Conservation (phyloP, 1,140 invertebrate genomes). For the Drosophila murphyi region DNA sequence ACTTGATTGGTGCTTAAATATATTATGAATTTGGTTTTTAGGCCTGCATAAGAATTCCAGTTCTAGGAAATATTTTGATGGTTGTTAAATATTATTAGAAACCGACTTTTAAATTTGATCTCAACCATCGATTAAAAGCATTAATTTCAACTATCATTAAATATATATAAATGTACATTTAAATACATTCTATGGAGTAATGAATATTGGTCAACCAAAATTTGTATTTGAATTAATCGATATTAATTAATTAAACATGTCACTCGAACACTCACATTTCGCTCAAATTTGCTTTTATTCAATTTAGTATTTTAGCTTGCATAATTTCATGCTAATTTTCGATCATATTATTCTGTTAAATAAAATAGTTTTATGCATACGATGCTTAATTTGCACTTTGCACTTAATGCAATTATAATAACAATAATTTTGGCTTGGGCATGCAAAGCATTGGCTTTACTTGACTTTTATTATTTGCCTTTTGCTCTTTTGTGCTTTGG, state of each 20-base stretch:
- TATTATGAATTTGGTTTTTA: too few relatives aligned
- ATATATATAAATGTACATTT: too few relatives aligned
- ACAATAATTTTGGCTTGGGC: slow-evolving; percentile 27
- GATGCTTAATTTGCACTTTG: slow-evolving; percentile 35
- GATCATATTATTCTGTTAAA: slow-evolving; percentile 15
- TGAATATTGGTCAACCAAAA: too few relatives aligned
- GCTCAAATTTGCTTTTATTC: not conserved
- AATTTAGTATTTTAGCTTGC: slow-evolving; percentile 8
- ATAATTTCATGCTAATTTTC: slow-evolving; percentile 32
- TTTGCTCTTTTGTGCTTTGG: not conserved
- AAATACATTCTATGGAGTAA: too few relatives aligned
- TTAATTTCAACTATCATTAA: too few relatives aligned
- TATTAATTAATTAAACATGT: not conserved
- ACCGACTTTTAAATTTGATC: too few relatives aligned
- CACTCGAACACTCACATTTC: not conserved
- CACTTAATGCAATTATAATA: slow-evolving; percentile 20
- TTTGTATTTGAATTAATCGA: too few relatives aligned
- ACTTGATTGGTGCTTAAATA: too few relatives aligned
- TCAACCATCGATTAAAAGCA: too few relatives aligned
- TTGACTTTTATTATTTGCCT: slow-evolving; percentile 20
- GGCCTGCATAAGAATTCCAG: too few relatives aligned
- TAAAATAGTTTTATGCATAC: slow-evolving; percentile 33
- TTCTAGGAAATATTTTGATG: too few relatives aligned
- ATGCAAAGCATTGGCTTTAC: slow-evolving; percentile 40
- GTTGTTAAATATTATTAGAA: too few relatives aligned